phyloP scores from a whole-genome alignment of 1,140 invertebrate species.

The Drosophila setifemur region DNA sequence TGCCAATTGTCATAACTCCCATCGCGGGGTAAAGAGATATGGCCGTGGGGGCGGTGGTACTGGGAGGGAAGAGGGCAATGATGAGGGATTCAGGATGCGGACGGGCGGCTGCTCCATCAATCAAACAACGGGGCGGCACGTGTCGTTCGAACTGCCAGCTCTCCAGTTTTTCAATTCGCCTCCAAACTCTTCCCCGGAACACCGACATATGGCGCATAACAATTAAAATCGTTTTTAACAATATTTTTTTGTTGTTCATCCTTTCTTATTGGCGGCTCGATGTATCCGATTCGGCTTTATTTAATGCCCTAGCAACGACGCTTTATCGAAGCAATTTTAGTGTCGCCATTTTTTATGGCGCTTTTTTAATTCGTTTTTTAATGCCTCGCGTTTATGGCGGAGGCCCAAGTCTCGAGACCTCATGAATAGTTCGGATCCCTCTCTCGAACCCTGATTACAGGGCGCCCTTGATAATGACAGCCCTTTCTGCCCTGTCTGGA shows the following conservation, averaged over 20 bases:
- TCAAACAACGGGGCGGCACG: slow-evolving; percentile 46
- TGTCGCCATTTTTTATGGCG: slow-evolving; percentile 58
- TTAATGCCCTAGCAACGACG: slow-evolving; percentile 16
- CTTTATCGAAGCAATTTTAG: slow-evolving; percentile 53
- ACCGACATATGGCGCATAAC: slow-evolving; percentile 53
- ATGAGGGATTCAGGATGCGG: slow-evolving; percentile 17
- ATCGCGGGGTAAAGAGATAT: slow-evolving; percentile 1
- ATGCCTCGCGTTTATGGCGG: slow-evolving; percentile 44
- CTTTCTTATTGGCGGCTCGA: not conserved
- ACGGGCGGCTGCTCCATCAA: slow-evolving; percentile 40
- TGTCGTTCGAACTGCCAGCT: slow-evolving; percentile 1
- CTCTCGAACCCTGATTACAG: slow-evolving; percentile 21
- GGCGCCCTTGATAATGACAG: slow-evolving; percentile 22
- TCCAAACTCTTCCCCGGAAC: not conserved
- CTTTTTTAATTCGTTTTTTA: slow-evolving; percentile 58
- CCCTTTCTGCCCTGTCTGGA: not conserved
- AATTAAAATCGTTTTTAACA: slow-evolving; percentile 59
- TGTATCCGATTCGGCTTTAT: slow-evolving; percentile 17
- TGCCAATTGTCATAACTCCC: slow-evolving; percentile 52
- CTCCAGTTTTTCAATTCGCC: not conserved
- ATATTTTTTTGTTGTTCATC: slow-evolving; percentile 24
- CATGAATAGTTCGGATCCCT: slow-evolving; percentile 22
- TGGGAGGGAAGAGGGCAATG: too few species aligned
- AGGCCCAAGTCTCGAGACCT: slow-evolving; percentile 11
- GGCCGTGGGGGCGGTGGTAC: too few species aligned